phyloP scores from a whole-genome alignment of 2,113 vertebrate genomes.

The Tupaia tana region DNA sequence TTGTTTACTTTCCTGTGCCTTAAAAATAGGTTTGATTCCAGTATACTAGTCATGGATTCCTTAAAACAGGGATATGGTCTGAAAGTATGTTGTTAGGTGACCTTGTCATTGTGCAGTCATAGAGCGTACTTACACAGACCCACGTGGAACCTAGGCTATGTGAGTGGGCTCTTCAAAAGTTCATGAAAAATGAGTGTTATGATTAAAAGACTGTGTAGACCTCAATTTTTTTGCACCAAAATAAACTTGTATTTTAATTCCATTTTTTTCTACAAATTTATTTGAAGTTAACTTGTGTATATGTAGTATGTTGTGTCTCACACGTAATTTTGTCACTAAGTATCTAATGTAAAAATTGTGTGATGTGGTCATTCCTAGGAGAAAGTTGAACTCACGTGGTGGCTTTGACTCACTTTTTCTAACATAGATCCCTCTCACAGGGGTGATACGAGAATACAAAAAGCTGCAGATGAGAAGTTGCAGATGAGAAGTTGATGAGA shows the following conservation, averaged over 20 bases:
- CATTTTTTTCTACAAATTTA: no score
- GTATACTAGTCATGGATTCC: neutral
- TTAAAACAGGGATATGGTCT: no score
- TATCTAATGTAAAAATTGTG: neutral
- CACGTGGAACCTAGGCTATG: no score
- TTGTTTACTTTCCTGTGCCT: neutral
- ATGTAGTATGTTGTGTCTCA: neutral
- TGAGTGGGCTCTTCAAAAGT: no score
- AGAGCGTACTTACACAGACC: no score
- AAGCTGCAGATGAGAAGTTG: neutral
- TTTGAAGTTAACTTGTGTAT: neutral
- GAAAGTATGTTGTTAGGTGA: no score
- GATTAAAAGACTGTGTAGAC: no score
- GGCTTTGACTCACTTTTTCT: constrained; percentile 16
- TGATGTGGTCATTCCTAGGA: neutral
- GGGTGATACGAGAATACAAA: neutral
- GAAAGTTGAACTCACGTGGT: neutral
- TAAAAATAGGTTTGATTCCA: constrained; percentile 36
- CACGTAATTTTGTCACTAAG: neutral
- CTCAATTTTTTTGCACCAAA: no score
- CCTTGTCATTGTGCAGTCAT: no score
- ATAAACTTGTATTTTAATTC: no score
- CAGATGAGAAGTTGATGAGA: constrained; percentile 5
- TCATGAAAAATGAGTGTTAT: no score
- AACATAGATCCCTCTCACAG: neutral